Evolutionary conservation across 1,140 invertebrate genomes (phyloP).

Genomic region (Drosophila subobscura): DNA sequence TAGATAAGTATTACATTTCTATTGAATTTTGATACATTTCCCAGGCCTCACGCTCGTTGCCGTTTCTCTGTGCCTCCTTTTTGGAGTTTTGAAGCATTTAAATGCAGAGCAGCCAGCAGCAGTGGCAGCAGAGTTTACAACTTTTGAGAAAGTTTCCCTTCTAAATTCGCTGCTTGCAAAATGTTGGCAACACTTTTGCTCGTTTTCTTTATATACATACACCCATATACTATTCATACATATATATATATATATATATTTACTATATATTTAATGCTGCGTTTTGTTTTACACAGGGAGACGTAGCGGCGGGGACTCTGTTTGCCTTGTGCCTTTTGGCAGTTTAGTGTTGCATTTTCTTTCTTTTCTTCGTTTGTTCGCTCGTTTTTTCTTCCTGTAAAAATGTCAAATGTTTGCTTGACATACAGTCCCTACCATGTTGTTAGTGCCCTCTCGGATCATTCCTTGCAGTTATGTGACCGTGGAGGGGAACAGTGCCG

Average conservation of each 20-base stretch:
- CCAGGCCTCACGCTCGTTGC: not conserved
- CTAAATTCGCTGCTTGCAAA: conserved; percentile 38
- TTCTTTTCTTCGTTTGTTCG: not conserved
- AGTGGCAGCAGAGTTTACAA: conserved; percentile 29
- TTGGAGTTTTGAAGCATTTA: conserved; percentile 23
- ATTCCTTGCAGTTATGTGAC: too few species aligned
- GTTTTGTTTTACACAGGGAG: conserved; percentile 15
- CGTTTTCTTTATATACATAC: not conserved
- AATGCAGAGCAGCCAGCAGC: conserved; percentile 11
- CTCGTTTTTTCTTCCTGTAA: conserved; percentile 11
- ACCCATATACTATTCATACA: not conserved
- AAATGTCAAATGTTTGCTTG: conserved; percentile 43
- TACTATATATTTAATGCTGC: conserved; percentile 10
- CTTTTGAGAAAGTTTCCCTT: conserved; percentile 43
- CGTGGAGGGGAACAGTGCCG: too few species aligned
- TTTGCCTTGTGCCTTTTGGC: conserved; percentile 47
- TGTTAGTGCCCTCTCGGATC: conserved; percentile 2
- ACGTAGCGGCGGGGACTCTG: conserved; percentile 1
- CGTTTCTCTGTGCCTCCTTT: not conserved
- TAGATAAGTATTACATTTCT: too few species aligned
- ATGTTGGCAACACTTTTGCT: conserved; percentile 49
- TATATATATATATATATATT: not conserved
- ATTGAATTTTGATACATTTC: too few species aligned
- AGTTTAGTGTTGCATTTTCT: conserved; percentile 32
- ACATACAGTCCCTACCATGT: conserved; percentile 19